Conservation (phyloP, 2,888 invertebrate species). For the Prenolepis imparis region DNA sequence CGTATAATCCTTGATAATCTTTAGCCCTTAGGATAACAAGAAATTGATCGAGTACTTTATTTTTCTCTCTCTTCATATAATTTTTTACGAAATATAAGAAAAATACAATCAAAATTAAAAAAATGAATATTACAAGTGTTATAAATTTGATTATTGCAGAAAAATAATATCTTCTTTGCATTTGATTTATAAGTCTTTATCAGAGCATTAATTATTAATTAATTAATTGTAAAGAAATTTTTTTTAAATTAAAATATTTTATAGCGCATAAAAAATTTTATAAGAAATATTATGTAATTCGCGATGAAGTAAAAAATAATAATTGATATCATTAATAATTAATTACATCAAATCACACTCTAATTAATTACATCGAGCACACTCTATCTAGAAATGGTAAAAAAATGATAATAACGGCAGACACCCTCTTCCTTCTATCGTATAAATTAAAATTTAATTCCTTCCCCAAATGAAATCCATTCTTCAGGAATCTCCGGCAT, state of each 20-base stretch:
- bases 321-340: conserved; percentile 5
- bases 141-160: neutral
- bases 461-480: conserved; percentile 63
- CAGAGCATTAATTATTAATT: neutral
- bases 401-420: conserved; percentile 37
- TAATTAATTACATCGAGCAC: conserved; percentile 20
- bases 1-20: conserved; percentile 28
- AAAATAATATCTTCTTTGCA: neutral
- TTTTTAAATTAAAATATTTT: neutral
- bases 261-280: neutral
- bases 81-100: conserved; percentile 9
- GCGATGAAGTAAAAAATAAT: neutral
- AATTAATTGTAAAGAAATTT: neutral
- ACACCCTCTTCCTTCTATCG: conserved; percentile 22
- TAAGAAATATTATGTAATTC: neutral
- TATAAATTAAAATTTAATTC: conserved; percentile 61
- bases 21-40: conserved; percentile 32
- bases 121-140: neutral
- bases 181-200: neutral
- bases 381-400: neutral
- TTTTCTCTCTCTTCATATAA: neutral
- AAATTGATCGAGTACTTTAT: neutral
- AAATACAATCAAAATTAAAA: conserved; percentile 1
- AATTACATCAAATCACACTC: neutral
- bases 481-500: conserved; percentile 62